These are phyloP conservation scores for Argynnis bischoffii DNA, from an alignment of 2,888 invertebrate species.

Conservation along the genomic window DNA sequence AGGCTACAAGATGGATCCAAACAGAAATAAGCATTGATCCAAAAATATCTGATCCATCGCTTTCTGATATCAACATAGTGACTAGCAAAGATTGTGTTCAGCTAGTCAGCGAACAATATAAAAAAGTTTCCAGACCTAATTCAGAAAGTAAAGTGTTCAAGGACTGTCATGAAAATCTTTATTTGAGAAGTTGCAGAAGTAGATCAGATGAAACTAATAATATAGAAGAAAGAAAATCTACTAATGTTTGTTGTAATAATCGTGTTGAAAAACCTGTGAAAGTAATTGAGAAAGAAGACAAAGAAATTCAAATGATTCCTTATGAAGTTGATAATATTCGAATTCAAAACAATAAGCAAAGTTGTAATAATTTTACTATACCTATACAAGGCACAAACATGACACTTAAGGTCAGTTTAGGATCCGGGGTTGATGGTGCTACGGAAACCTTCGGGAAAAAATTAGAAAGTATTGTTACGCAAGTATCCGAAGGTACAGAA, in stretches of 20 bases:
- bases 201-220: slow-evolving; percentile 24
- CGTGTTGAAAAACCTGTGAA: slow-evolving; percentile 22
- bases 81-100: slow-evolving; percentile 53
- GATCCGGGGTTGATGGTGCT: slow-evolving; percentile 28
- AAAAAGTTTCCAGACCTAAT: slow-evolving; percentile 41
- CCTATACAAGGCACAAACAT: slow-evolving; percentile 75
- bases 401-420: slow-evolving; percentile 60
- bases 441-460: slow-evolving; percentile 24
- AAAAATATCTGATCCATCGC: slow-evolving; percentile 64
- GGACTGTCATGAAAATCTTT: slow-evolving; percentile 19
- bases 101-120: slow-evolving; percentile 55
- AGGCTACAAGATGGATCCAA: slow-evolving; percentile 66
- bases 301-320: slow-evolving; percentile 42
- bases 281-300: slow-evolving; percentile 35
- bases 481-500: slow-evolving; percentile 44
- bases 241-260: slow-evolving; percentile 11
- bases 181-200: slow-evolving; percentile 15
- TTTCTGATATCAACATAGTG: slow-evolving; percentile 65
- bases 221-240: slow-evolving; percentile 10
- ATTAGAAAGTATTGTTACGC: slow-evolving; percentile 18
- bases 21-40: slow-evolving; percentile 75
- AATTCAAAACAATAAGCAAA: slow-evolving; percentile 21
- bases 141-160: slow-evolving; percentile 28
- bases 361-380: slow-evolving; percentile 57
- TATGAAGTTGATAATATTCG: slow-evolving; percentile 22